phyloP scores from a whole-genome alignment of 2,888 invertebrate genomes.

The Oxytorus armatus region DNA sequence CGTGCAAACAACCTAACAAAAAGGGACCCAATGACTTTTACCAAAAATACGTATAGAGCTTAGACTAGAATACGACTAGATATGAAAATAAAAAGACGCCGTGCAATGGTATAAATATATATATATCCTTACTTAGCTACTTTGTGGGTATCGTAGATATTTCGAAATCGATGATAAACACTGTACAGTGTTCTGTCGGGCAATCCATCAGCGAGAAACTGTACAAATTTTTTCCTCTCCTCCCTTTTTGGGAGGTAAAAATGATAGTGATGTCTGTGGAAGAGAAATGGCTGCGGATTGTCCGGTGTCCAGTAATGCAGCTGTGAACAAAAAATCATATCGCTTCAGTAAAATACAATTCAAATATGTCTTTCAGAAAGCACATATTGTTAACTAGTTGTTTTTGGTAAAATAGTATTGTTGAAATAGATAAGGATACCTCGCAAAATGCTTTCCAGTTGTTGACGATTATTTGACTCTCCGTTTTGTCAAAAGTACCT shows the following conservation, averaged over 20 bases:
- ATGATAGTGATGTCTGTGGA: conserved; percentile 68
- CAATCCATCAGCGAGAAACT: conserved; percentile 79
- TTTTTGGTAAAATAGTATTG: too few relatives aligned
- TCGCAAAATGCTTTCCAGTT: conserved; percentile 78
- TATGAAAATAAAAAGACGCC: too few relatives aligned
- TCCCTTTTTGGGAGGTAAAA: conserved; percentile 67
- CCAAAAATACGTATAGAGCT: too few relatives aligned
- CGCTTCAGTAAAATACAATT: too few relatives aligned
- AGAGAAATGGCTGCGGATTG: conserved; percentile 74
- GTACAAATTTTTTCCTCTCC: conserved; percentile 78
- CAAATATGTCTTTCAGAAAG: neutral
- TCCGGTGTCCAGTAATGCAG: conserved; percentile 75
- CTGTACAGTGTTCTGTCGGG: conserved; percentile 79
- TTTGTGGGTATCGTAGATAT: conserved; percentile 68
- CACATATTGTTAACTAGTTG: too few relatives aligned
- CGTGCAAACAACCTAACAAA: too few relatives aligned
- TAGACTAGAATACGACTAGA: too few relatives aligned
- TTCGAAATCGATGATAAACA: conserved; percentile 79
- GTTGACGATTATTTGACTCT: conserved; percentile 72
- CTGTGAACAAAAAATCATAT: conserved; percentile 70
- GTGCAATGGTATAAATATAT: too few relatives aligned
- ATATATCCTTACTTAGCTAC: conserved; percentile 68
- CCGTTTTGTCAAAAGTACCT: conserved; percentile 69
- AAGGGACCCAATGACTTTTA: too few relatives aligned
- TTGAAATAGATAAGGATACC: too few relatives aligned